Conservation (phyloP, 2,113 vertebrate species). For the Corydoras maculifer region DNA sequence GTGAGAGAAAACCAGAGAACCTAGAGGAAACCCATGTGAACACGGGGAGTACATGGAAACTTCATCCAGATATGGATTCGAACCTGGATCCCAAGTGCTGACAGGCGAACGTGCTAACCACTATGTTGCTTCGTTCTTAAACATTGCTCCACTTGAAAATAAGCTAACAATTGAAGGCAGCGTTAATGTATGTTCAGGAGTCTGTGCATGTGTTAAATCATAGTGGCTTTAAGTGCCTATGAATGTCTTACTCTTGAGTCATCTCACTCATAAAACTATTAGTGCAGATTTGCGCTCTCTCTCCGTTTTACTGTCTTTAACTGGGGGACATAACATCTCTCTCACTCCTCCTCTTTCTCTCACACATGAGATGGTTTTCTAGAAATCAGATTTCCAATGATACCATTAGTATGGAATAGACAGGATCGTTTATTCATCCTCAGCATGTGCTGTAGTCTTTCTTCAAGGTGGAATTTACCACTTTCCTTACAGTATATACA, state of each 20-base stretch:
- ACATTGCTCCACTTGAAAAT: conserved; percentile 3
- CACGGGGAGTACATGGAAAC: too few relatives aligned
- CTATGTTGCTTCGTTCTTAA: not conserved
- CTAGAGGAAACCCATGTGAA: too few relatives aligned
- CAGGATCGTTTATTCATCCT: conserved; percentile 32
- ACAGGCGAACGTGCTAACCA: not conserved
- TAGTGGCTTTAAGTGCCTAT: conserved; percentile 28
- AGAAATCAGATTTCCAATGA: conserved; percentile 46
- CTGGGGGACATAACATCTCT: not conserved
- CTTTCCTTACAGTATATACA: conserved; percentile 31
- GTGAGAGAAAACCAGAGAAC: too few relatives aligned
- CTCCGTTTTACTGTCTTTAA: conserved; percentile 6
- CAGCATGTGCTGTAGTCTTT: conserved; percentile 27
- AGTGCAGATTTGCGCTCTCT: conserved; percentile 27
- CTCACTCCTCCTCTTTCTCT: conserved; percentile 1
- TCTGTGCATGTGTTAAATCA: conserved; percentile 20
- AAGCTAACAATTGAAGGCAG: conserved; percentile 1
- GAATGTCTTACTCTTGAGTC: conserved; percentile 28
- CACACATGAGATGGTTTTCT: conserved; percentile 26
- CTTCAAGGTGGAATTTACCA: conserved; percentile 33
- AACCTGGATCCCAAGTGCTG: too few relatives aligned
- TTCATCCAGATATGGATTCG: too few relatives aligned
- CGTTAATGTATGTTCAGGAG: conserved; percentile 2
- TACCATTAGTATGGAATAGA: conserved; percentile 42
- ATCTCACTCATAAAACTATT: conserved; percentile 41